These are phyloP conservation scores for Eutrigla gurnardus DNA, from an alignment of 2,797 vertebrate species.

Conservation along the genomic window DNA sequence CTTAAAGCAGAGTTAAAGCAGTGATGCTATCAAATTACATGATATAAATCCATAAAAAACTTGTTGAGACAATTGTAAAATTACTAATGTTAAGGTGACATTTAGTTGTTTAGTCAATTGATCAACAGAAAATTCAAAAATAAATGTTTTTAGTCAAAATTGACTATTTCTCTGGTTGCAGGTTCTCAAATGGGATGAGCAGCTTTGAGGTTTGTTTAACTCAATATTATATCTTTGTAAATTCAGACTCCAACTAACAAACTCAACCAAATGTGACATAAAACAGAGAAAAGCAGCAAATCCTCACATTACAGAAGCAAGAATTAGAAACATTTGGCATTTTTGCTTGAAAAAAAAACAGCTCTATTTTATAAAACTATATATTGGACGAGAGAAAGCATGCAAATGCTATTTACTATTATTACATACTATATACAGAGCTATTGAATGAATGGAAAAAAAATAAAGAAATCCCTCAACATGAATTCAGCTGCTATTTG, in stretches of 20 bases:
- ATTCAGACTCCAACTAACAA: not conserved
- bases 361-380: not conserved
- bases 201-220: not conserved
- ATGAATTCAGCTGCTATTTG: constrained; percentile 12
- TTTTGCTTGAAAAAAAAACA: not conserved
- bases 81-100: not conserved
- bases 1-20: not conserved
- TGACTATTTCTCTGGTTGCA: not conserved
- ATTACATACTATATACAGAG: not conserved
- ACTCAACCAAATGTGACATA: not conserved
- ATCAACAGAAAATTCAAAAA: too few species aligned
- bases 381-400: not conserved
- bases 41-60: not conserved
- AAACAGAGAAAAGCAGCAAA: not conserved
- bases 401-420: not conserved
- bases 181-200: not conserved
- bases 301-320: not conserved
- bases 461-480: constrained; percentile 3
- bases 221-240: not conserved
- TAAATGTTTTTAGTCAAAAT: not conserved
- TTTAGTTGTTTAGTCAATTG: too few species aligned
- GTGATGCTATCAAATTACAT: not conserved
- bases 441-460: not conserved
- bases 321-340: not conserved
- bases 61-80: not conserved